Evolutionary conservation across 2,888 invertebrate genomes (phyloP).

Genomic region (Neoitamus cyanurus): DNA sequence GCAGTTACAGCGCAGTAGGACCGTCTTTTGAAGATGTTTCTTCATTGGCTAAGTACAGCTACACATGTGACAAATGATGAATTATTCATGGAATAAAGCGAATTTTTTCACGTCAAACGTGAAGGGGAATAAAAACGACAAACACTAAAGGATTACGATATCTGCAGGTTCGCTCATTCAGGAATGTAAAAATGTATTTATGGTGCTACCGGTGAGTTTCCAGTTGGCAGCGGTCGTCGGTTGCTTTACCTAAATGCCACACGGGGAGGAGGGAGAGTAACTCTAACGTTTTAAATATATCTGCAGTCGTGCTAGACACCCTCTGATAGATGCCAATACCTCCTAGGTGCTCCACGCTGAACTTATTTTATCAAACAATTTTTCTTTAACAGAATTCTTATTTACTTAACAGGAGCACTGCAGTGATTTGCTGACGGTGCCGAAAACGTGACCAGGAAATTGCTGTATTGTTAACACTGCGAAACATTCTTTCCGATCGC

Average conservation of each 20-base stretch:
- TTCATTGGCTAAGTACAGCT: conserved; percentile 36
- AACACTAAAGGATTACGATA: background rate
- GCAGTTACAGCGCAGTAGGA: background rate
- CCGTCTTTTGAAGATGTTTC: conserved; percentile 24
- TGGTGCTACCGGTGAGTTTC: background rate
- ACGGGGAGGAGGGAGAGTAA: background rate
- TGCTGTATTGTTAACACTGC: conserved; percentile 9
- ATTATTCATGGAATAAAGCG: conserved; percentile 46
- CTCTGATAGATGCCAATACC: background rate
- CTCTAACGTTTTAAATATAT: background rate
- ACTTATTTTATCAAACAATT: background rate
- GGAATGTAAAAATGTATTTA: background rate
- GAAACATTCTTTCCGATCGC: background rate
- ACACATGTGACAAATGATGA: conserved; percentile 50
- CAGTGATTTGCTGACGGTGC: background rate
- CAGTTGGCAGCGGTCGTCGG: background rate
- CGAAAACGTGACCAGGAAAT: background rate
- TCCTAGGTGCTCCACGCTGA: background rate
- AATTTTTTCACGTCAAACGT: background rate
- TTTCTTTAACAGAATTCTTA: conserved; percentile 14
- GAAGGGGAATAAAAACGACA: background rate
- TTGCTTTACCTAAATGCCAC: background rate
- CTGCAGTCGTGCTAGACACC: background rate
- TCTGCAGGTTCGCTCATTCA: background rate
- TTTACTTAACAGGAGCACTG: conserved; percentile 1